These are phyloP conservation scores for Apis cerana DNA, from an alignment of 1,140 invertebrate species.

Conservation along the genomic window DNA sequence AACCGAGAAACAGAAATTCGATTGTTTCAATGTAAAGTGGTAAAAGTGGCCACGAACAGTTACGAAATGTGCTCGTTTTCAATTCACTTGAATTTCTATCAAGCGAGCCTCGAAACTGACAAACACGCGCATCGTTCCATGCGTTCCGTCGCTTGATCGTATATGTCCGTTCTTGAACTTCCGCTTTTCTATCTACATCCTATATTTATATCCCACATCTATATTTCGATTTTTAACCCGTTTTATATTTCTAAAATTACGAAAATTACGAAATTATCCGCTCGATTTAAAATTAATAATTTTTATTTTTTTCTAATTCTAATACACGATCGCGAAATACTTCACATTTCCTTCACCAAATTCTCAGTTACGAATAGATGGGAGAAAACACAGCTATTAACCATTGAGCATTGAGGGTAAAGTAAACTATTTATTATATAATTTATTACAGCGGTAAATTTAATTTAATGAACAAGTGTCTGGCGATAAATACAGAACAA, in stretches of 20 bases:
- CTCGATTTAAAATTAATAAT: background rate
- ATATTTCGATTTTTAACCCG: too few species aligned
- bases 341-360: background rate
- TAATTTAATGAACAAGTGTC: background rate
- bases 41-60: constrained; percentile 23
- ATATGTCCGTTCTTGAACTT: constrained; percentile 44
- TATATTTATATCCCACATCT: too few species aligned
- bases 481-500: background rate
- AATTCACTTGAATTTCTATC: background rate
- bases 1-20: background rate
- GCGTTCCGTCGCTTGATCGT: background rate
- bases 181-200: background rate
- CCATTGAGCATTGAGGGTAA: background rate
- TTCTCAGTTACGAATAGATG: background rate
- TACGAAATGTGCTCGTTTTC: background rate
- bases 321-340: background rate
- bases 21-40: background rate
- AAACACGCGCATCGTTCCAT: background rate
- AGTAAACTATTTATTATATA: background rate
- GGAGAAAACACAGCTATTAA: background rate
- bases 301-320: background rate
- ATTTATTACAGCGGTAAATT: background rate
- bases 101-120: background rate
- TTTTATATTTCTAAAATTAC: too few species aligned
- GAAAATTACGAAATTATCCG: background rate